Percentiles rank a stretch among this genome's conserved stretches.
phyloP scores from a whole-genome alignment of 92 coral and sea anemone species.

The Metridium senile region DNA sequence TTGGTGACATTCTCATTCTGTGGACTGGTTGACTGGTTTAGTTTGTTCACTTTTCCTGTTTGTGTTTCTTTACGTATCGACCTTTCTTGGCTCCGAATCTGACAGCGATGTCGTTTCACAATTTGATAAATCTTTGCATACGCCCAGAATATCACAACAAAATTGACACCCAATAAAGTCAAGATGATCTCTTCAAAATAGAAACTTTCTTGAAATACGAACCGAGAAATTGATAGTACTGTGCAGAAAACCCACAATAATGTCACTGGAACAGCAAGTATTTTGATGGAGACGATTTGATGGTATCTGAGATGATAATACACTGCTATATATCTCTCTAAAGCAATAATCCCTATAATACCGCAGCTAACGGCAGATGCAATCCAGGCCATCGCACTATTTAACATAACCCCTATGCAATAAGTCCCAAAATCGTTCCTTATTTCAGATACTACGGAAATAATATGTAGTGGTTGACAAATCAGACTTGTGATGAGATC shows the following conservation, averaged over 20 bases:
- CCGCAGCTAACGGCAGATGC: constrained; percentile 30
- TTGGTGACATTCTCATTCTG: no score
- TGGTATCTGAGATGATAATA: constrained; percentile 28
- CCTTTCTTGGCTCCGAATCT: constrained; percentile 23
- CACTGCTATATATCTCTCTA: constrained; percentile 34
- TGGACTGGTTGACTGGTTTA: no score
- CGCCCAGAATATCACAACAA: constrained; percentile 19
- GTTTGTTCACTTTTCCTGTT: background rate
- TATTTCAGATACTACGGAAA: constrained; percentile 23
- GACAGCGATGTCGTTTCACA: constrained; percentile 34
- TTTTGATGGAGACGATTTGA: constrained; percentile 15
- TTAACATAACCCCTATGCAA: constrained; percentile 13
- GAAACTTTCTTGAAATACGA: background rate
- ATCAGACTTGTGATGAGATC: constrained; percentile 23
- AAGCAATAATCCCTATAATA: constrained; percentile 13
- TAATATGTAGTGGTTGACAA: constrained; percentile 30
- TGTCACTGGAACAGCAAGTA: background rate
- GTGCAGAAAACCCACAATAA: constrained; percentile 19
- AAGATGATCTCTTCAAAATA: constrained; percentile 5
- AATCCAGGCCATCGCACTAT: constrained; percentile 18
- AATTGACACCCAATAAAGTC: constrained; percentile 9
- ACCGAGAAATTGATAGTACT: constrained; percentile 24
- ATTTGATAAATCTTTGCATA: constrained; percentile 26
- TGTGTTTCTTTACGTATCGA: background rate
- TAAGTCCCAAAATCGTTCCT: background rate